These are phyloP conservation scores for Marmota flaviventris DNA, from an alignment of 2,113 vertebrate species.

Conservation along the genomic window DNA sequence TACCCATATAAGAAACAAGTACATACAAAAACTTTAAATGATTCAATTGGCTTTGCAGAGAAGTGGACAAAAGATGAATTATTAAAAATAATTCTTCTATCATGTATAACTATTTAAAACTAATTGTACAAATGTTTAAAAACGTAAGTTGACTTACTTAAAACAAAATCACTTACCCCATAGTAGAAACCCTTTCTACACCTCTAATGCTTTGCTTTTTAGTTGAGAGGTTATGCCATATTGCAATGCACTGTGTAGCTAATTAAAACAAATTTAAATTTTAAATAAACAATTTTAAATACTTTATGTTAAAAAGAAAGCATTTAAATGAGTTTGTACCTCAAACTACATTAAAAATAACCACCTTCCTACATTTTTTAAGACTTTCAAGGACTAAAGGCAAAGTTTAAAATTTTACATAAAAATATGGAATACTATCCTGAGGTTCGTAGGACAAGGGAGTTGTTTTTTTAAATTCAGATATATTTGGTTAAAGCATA, in stretches of 20 bases:
- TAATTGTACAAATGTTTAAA: too few species aligned
- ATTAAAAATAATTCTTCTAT: not conserved
- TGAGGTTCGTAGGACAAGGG: not conserved
- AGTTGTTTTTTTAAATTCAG: not conserved
- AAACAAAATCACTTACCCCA: not conserved
- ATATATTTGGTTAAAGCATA: not conserved
- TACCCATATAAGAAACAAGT: not conserved
- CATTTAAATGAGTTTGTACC: not conserved
- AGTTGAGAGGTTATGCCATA: accelerated
- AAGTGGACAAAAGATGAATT: not conserved
- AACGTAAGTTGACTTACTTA: not conserved
- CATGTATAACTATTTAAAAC: too few species aligned
- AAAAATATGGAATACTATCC: not conserved
- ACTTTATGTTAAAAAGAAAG: not conserved
- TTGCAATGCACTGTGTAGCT: not conserved
- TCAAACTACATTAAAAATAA: not conserved
- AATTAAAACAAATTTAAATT: too few species aligned
- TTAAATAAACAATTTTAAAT: not conserved
- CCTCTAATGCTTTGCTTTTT: not conserved
- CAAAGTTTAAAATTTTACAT: not conserved
- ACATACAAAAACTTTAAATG: not conserved
- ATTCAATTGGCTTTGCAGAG: not conserved
- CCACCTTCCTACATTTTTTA: not conserved
- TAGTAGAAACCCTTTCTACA: not conserved
- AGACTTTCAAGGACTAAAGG: not conserved